phyloP scores from a whole-genome alignment of 2,888 invertebrate genomes.

The Gari tellinella region DNA sequence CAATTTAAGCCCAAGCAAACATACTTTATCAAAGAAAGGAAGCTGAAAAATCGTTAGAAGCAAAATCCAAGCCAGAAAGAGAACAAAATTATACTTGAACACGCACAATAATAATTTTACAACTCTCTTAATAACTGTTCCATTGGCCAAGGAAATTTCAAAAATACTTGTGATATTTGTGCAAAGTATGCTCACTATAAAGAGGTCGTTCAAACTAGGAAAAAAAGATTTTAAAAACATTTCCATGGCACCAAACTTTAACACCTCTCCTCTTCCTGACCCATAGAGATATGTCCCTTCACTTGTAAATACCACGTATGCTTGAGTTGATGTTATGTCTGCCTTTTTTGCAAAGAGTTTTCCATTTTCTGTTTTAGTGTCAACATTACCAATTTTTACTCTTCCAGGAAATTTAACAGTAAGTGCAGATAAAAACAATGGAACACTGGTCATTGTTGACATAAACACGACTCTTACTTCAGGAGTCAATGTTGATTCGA shows the following conservation, averaged over 20 bases:
- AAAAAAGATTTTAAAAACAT: conserved; percentile 84
- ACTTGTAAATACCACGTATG: conserved; percentile 84
- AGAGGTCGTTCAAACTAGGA: conserved; percentile 86
- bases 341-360: conserved; percentile 63
- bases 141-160: conserved; percentile 84
- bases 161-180: conserved; percentile 85
- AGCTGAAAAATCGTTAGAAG: conserved; percentile 85
- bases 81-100: conserved; percentile 84
- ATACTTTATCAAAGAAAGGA: conserved; percentile 80
- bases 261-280: conserved; percentile 82
- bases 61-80: conserved; percentile 85
- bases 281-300: conserved; percentile 85
- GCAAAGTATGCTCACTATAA: conserved; percentile 84
- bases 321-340: conserved; percentile 70
- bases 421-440: conserved; percentile 86
- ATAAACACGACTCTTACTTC: conserved; percentile 84
- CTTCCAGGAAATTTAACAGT: conserved; percentile 86
- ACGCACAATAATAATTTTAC: conserved; percentile 84
- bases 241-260: conserved; percentile 85
- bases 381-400: conserved; percentile 84
- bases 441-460: conserved; percentile 84
- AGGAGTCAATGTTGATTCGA: conserved; percentile 66
- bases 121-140: conserved; percentile 78
- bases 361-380: conserved; percentile 61
- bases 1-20: conserved; percentile 78